phyloP scores from a whole-genome alignment of 2,888 invertebrate species.

The Orthosia gothica region DNA sequence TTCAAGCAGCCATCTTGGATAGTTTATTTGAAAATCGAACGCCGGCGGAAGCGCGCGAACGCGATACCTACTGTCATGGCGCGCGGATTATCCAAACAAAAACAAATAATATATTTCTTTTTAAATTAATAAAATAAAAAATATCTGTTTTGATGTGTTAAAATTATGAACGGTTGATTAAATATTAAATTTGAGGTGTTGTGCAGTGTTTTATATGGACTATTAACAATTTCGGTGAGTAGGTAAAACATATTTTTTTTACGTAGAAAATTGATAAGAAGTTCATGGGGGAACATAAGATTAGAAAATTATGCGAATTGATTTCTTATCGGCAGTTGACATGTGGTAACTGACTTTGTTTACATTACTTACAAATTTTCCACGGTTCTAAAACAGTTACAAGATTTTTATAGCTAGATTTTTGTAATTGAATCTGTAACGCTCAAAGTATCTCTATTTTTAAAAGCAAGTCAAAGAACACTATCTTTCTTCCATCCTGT shows the following conservation, averaged over 20 bases:
- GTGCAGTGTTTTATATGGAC: constrained; percentile 58
- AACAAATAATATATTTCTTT: constrained; percentile 21
- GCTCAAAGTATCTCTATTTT: no score
- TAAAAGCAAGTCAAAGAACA: no score
- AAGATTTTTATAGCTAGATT: background rate
- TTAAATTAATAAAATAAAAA: background rate
- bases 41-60: constrained; percentile 82
- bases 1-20: constrained; percentile 86
- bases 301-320: background rate
- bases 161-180: constrained; percentile 15
- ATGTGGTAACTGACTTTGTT: constrained; percentile 16
- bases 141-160: constrained; percentile 12
- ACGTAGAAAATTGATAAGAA: background rate
- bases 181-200: constrained; percentile 40
- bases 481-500: no score
- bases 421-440: background rate
- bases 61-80: constrained; percentile 58
- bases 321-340: constrained; percentile 32
- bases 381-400: background rate
- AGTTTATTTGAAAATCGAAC: constrained; percentile 89
- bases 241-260: constrained; percentile 6
- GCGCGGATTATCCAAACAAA: constrained; percentile 63
- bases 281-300: background rate
- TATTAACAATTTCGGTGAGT: constrained; percentile 51
- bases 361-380: constrained; percentile 28